Percentiles rank a stretch among this genome's conserved stretches.
These are phyloP conservation scores for Zaprionus taronus DNA, from an alignment of 1,140 invertebrate species.

Conservation along the genomic window DNA sequence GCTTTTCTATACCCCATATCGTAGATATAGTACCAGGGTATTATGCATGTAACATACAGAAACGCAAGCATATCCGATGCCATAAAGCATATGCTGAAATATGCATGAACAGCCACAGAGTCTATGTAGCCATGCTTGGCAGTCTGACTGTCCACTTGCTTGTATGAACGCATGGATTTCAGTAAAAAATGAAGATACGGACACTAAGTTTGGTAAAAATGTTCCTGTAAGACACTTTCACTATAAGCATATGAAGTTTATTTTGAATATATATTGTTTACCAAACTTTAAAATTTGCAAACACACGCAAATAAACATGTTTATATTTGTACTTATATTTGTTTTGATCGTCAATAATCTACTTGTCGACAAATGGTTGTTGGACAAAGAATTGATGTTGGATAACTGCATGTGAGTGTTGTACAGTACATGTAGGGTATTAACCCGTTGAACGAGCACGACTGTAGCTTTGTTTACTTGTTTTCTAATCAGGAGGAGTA, in stretches of 20 bases:
- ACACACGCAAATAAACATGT: neutral
- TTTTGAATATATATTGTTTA: neutral
- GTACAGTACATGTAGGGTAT: too few species aligned
- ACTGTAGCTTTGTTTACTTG: neutral
- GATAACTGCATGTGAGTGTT: neutral
- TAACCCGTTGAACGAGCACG: neutral
- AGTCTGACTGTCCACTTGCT: neutral
- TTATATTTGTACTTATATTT: neutral
- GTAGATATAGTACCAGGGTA: neutral
- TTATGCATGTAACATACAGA: neutral
- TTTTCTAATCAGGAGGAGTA: conserved; percentile 9
- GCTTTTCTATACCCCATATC: neutral
- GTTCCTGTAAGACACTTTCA: neutral
- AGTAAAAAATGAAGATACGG: neutral
- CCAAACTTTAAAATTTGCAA: neutral
- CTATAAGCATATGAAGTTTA: neutral
- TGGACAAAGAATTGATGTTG: neutral
- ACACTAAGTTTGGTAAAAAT: neutral
- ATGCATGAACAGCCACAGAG: neutral
- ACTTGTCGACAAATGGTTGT: neutral
- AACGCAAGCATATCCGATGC: neutral
- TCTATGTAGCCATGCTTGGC: neutral
- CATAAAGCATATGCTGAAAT: neutral
- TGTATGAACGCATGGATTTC: neutral
- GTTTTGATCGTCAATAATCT: neutral